Base-by-base conservation (phyloP, 2,888 invertebrate species). In the Caprella mutica region DNA sequence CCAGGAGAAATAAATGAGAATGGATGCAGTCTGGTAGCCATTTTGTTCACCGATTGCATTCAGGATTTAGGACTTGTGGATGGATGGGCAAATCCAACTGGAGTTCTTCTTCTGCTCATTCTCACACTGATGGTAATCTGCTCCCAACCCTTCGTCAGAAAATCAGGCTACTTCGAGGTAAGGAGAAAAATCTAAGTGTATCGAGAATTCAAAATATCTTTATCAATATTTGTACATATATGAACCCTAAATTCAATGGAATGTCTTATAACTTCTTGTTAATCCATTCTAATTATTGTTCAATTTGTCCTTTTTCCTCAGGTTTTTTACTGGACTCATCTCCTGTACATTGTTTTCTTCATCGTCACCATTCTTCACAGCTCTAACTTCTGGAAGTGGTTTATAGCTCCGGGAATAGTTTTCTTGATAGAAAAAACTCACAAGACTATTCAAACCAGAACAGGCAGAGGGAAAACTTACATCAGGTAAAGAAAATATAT, bases 311-410 rank as follows among this genome's bases (percentile, higher is more conserved):
- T n/a, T n/a, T n/a, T n/a, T n/a, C n/a, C 70, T 12, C 71, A 89
- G 88, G 76, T 89, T 27, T 94, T 94, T 73, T 93, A 93, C 74
- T 92, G 90, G 86, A 88, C 90, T 0, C 94, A 94, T 71, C 75
- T 91, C 30, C 76, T 94, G 61, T 90, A 91, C 73, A 76, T 91
- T 2, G 86, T 86, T 0, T 93, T 91, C 72, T 92, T 87, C 87
- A 74, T 86, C 19, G 72, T 93, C 2, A 75, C 85, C 14, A 78
- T 91, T 43, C 77, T 92, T 58, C 94, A 94, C 72, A 90, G 85
- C 0, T 90, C 91, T 0, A 87, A 87, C 72, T 94, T 91, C 73
- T 93, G 92, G 91, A 90, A 87, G 72, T 94, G 93, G 92, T 89
- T 93, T 71, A 75, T 89, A 30, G 73, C 81, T 2, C 93, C 93